phyloP scores from a whole-genome alignment of 2,113 vertebrate genomes.

The Otolemur garnettii region DNA sequence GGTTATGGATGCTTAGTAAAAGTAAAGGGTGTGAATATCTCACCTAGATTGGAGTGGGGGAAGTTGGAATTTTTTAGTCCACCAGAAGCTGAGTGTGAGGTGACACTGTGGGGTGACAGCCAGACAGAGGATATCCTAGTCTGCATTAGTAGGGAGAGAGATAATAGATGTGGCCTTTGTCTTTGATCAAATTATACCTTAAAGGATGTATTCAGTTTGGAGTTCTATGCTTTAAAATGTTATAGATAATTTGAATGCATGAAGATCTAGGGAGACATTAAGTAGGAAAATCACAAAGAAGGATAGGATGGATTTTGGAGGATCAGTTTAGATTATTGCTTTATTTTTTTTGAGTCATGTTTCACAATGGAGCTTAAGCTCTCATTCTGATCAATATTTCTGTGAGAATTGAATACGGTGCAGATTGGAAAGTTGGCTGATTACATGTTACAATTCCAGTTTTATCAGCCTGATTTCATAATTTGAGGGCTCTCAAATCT shows the following conservation, averaged over 20 bases:
- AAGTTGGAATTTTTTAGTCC: background rate
- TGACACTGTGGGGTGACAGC: background rate
- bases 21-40: background rate
- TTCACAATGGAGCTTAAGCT: background rate
- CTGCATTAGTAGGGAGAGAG: background rate
- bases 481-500: background rate
- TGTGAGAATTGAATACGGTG: background rate
- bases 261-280: background rate
- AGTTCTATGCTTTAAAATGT: background rate
- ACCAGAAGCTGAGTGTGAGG: background rate
- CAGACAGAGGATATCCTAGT: background rate
- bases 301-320: background rate
- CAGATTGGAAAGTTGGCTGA: background rate
- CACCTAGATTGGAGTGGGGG: background rate
- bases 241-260: background rate
- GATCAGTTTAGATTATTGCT: background rate
- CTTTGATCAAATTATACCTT: background rate
- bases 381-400: background rate
- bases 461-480: background rate
- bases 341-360: background rate
- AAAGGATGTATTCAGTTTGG: background rate
- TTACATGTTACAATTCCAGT: background rate
- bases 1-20: background rate
- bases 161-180: background rate
- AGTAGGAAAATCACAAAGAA: background rate